Evolutionary conservation across 1,140 invertebrate genomes (phyloP).

Genomic region (Drosophila ercepeae): DNA sequence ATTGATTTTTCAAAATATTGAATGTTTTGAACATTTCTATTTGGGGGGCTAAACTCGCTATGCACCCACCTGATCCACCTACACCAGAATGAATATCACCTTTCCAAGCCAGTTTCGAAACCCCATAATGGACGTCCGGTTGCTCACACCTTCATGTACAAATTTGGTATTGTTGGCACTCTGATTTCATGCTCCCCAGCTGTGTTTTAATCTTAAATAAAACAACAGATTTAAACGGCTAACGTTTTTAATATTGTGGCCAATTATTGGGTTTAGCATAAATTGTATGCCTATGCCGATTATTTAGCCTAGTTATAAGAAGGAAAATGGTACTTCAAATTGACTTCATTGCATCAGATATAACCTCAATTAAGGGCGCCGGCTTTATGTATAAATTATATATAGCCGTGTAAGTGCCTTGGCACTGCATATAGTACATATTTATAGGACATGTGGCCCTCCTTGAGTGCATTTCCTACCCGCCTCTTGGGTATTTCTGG

Average conservation of each 20-base stretch:
- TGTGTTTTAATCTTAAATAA: conserved; percentile 3
- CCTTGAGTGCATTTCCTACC: conserved; percentile 56
- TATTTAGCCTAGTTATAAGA: neutral
- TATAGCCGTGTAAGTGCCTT: conserved; percentile 1
- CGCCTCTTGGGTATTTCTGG: conserved; percentile 37
- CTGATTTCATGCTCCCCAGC: conserved; percentile 18
- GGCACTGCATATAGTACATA: neutral
- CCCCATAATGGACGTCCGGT: conserved; percentile 14
- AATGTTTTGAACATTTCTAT: neutral
- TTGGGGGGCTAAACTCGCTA: neutral
- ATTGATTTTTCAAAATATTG: no score
- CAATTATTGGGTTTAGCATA: neutral
- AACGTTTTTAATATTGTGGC: neutral
- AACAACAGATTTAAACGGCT: neutral
- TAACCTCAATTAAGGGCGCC: conserved; percentile 33
- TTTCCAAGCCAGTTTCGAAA: conserved; percentile 12
- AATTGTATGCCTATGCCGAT: conserved; percentile 1
- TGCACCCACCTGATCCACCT: conserved; percentile 7
- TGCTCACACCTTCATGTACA: conserved; percentile 23
- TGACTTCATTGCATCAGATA: conserved; percentile 1
- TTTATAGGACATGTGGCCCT: conserved; percentile 26
- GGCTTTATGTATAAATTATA: neutral
- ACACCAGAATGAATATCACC: neutral
- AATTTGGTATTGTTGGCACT: conserved; percentile 14
- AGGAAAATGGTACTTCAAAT: neutral